Evolutionary conservation across 2,797 vertebrate species (phyloP).

Genomic region (Novumbra hubbsi): DNA sequence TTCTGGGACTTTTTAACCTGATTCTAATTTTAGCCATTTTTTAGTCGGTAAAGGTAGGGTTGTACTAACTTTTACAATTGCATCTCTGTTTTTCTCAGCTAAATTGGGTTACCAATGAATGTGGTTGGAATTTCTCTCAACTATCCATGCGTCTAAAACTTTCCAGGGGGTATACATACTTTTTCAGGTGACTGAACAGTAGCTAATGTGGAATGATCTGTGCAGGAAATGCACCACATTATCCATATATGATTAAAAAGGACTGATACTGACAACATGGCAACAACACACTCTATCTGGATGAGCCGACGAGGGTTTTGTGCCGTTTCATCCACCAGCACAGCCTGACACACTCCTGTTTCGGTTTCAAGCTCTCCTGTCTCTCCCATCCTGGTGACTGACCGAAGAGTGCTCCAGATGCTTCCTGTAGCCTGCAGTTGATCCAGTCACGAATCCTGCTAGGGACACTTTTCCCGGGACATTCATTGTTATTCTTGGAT

Average conservation of each 20-base stretch:
- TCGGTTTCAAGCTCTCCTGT: conserved; percentile 34
- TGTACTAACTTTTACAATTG: no score
- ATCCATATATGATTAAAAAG: neutral
- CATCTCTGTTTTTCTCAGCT: no score
- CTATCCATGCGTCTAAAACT: no score
- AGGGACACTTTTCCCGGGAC: conserved; percentile 27
- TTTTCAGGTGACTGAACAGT: neutral
- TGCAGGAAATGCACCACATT: neutral
- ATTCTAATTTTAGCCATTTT: no score
- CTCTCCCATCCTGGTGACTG: conserved; percentile 51
- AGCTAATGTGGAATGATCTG: neutral
- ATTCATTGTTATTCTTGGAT: conserved; percentile 47
- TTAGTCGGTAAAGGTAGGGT: no score
- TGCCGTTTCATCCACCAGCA: conserved; percentile 19
- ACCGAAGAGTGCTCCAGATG: conserved; percentile 63
- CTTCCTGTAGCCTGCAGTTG: conserved; percentile 68
- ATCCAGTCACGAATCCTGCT: conserved; percentile 51
- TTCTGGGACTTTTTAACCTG: no score
- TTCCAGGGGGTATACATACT: neutral
- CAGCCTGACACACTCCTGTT: neutral
- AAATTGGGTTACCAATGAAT: no score
- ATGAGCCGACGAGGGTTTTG: conserved; percentile 17
- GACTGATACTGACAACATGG: neutral
- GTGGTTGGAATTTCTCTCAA: no score
- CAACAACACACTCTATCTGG: neutral